Conservation (phyloP, 2,888 invertebrate genomes). For the Tetragonisca angustula region DNA sequence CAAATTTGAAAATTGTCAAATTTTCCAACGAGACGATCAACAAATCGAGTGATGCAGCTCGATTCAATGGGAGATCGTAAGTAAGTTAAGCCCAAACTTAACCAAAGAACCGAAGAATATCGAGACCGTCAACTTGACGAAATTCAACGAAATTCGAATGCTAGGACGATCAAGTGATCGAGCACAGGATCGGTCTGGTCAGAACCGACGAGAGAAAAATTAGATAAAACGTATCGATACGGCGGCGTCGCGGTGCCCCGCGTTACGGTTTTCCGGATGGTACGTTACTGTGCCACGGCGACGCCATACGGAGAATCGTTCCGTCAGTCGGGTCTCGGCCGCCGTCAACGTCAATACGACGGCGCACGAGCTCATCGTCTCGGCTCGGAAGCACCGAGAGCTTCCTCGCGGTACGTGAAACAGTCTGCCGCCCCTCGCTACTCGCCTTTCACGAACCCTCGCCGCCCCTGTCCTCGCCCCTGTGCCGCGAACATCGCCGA, state of each 20-base stretch:
- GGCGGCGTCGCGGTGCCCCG: conserved; percentile 61
- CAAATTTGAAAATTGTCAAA: too few relatives aligned
- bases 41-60: too few relatives aligned
- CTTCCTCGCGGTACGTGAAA: conserved; percentile 44
- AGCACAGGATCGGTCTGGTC: background rate
- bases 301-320: conserved; percentile 78
- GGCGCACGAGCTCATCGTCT: conserved; percentile 72
- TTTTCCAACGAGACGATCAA: too few relatives aligned
- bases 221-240: background rate
- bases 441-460: too few relatives aligned
- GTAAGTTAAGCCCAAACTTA: too few relatives aligned
- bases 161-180: too few relatives aligned
- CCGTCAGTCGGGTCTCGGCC: conserved; percentile 83
- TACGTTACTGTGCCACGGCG: conserved; percentile 81
- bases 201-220: too few relatives aligned
- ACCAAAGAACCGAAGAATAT: too few relatives aligned
- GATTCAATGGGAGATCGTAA: too few relatives aligned
- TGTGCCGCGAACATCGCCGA: background rate
- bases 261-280: conserved; percentile 78
- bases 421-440: background rate
- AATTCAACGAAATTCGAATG: too few relatives aligned
- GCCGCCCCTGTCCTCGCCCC: too few relatives aligned
- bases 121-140: too few relatives aligned
- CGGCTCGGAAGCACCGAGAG: conserved; percentile 64
- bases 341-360: conserved; percentile 83